Base-by-base conservation (phyloP, 2,797 vertebrate species). In the Leuciscus waleckii region DNA sequence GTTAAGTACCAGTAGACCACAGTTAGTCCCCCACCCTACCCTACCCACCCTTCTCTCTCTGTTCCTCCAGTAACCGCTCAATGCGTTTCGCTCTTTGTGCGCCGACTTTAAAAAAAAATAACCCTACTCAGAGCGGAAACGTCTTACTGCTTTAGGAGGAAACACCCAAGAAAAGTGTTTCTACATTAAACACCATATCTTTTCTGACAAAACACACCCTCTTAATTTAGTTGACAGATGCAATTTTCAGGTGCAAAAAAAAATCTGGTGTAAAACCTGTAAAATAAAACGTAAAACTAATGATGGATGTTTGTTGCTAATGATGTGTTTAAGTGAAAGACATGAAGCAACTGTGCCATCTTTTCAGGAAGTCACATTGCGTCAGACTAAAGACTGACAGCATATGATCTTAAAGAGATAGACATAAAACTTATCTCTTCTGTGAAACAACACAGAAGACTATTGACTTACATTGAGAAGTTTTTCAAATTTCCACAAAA, bases 81-180 rank as follows among this genome's bases (percentile, higher is more conserved):
- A 2, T 17, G 29, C 39, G 6, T 76, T 83, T 71, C 21, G 14
- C n/a, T 79, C 35, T 70, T 84, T 49, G 41, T 71, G 68, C 76
- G 73, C 37, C 51, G 39, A 17, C n/a, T 37, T 32, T 39, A 65
- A 49, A 39, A 81, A 69, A 82, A 61, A 61, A 68, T 2, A 76
- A 71, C 51, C 61, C 26, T 29, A 8, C 37, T 35, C 68, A 11
- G n/a, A 87, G 35, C 85, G 87, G 85, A 89, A 89, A 81, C 58
- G 51, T 73, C 85, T 83, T 39, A 16, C 70, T 63, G 61, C 76
- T 77, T 74, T 4, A 35, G 35, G 16, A 89, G 87, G 85, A 85
- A 87, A 88, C 85, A 77, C 87, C 75, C 79, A 85, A 61, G 14
- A 65, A 43, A 65, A 35, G 13, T 3, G 9, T 26, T 63, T 32